phyloP scores from a whole-genome alignment of 1,140 invertebrate genomes.

The Gryon sp. region DNA sequence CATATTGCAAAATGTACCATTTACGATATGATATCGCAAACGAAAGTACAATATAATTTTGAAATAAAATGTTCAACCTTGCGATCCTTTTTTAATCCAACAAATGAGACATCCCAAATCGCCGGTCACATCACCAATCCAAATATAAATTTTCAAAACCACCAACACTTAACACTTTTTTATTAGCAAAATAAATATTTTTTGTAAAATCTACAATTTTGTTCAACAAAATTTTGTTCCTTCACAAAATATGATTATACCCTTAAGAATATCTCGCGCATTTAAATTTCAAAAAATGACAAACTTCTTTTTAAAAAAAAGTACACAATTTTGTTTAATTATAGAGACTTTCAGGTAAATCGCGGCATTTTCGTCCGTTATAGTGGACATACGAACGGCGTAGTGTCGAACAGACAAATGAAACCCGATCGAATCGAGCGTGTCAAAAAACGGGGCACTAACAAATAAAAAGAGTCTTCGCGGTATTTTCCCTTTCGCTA shows the following conservation, averaged over 20 bases:
- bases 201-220: too few relatives aligned
- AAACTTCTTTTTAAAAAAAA: not conserved
- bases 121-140: constrained; percentile 52
- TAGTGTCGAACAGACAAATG: constrained; percentile 74
- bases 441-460: constrained; percentile 74
- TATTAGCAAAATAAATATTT: too few relatives aligned
- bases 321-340: too few relatives aligned
- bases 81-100: constrained; percentile 58
- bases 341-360: constrained; percentile 39
- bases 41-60: not conserved
- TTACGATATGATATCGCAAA: too few relatives aligned
- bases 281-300: too few relatives aligned
- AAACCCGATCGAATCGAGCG: constrained; percentile 73
- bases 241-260: too few relatives aligned
- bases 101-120: constrained; percentile 43
- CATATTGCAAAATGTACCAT: too few relatives aligned
- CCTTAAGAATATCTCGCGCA: too few relatives aligned
- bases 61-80: constrained; percentile 23
- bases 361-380: constrained; percentile 51
- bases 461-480: constrained; percentile 69
- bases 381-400: constrained; percentile 43
- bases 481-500: constrained; percentile 77
- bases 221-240: too few relatives aligned
- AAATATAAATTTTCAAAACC: constrained; percentile 14
- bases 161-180: constrained; percentile 18